phyloP scores from a whole-genome alignment of 2,888 invertebrate species.

The Amphimallon solstitiale region DNA sequence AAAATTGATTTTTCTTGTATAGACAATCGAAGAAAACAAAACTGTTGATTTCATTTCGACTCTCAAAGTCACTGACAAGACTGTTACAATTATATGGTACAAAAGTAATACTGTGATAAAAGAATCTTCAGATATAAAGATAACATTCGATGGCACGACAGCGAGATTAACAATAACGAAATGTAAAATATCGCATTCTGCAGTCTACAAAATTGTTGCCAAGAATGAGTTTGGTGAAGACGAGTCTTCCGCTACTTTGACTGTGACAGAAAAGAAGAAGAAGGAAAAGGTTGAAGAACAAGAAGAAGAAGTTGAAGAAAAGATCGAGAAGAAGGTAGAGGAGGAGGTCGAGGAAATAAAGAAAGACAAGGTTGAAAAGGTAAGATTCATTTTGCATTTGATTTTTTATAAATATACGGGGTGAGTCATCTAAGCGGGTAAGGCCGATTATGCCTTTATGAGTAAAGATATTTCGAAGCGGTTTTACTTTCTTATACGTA shows the following conservation, averaged over 20 bases:
- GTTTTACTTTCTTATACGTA: too few species aligned
- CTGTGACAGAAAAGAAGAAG: slow-evolving; percentile 71
- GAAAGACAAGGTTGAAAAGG: slow-evolving; percentile 42
- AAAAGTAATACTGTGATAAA: slow-evolving; percentile 82
- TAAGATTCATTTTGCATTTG: too few species aligned
- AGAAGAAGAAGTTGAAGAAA: slow-evolving; percentile 50
- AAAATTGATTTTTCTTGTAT: slow-evolving; percentile 41
- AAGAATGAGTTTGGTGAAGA: slow-evolving; percentile 93
- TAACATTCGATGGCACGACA: slow-evolving; percentile 85
- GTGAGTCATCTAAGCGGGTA: too few species aligned
- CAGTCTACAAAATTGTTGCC: slow-evolving; percentile 86
- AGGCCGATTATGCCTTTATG: too few species aligned
- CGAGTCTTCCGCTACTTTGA: slow-evolving; percentile 86
- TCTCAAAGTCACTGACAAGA: slow-evolving; percentile 80
- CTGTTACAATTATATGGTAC: slow-evolving; percentile 86
- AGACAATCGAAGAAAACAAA: slow-evolving; percentile 77
- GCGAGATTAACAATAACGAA: slow-evolving; percentile 82
- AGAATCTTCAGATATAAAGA: slow-evolving; percentile 80
- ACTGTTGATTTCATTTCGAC: slow-evolving; percentile 81
- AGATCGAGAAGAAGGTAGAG: slow-evolving; percentile 54
- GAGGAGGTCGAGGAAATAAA: slow-evolving; percentile 52
- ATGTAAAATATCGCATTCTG: slow-evolving; percentile 78
- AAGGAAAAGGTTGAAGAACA: slow-evolving; percentile 57
- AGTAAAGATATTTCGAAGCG: too few species aligned
- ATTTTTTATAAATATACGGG: too few species aligned